Percentiles rank a stretch among this genome's conserved stretches.
Evolutionary conservation across 30 jellyfish, hydroid and myxozoan species (phyloP).

Genomic region (Turritopsis rubra): DNA sequence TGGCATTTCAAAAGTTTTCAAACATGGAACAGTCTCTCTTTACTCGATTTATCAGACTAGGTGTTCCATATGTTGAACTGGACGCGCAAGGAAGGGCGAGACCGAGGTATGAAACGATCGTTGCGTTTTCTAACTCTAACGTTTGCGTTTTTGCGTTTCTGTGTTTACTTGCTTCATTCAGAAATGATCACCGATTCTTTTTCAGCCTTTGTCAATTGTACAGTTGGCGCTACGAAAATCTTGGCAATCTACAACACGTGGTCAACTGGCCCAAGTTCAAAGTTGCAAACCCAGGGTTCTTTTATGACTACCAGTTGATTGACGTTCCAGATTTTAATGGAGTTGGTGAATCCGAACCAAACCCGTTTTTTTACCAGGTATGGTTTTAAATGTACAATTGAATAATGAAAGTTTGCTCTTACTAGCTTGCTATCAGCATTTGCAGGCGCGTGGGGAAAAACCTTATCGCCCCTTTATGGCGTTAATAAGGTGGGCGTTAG

Average conservation of each 20-base stretch:
- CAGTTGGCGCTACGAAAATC: constrained; percentile 84
- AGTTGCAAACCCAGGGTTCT: constrained; percentile 81
- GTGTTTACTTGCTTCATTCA: not conserved
- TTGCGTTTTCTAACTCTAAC: not conserved
- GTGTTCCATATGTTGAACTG: constrained; percentile 92
- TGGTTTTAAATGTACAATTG: no score
- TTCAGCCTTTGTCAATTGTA: constrained; percentile 69
- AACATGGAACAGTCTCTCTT: constrained; percentile 97
- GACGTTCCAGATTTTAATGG: constrained; percentile 90
- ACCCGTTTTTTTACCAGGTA: constrained; percentile 87
- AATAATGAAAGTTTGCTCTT: no score
- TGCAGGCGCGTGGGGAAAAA: no score
- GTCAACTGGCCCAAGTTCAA: constrained; percentile 49
- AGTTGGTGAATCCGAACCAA: constrained; percentile 95
- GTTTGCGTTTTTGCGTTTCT: not conserved
- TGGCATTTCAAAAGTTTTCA: constrained; percentile 97
- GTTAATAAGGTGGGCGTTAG: no score
- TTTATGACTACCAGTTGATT: constrained; percentile 81
- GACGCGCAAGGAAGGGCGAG: constrained; percentile 99
- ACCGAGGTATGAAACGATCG: constrained; percentile 67
- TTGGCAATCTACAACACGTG: constrained; percentile 79
- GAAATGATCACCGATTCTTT: not conserved
- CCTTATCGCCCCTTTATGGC: no score
- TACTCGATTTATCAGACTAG: constrained; percentile 91
- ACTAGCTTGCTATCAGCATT: not conserved